Conservation (phyloP, 2,797 vertebrate genomes). For the Argyrosomus regius region DNA sequence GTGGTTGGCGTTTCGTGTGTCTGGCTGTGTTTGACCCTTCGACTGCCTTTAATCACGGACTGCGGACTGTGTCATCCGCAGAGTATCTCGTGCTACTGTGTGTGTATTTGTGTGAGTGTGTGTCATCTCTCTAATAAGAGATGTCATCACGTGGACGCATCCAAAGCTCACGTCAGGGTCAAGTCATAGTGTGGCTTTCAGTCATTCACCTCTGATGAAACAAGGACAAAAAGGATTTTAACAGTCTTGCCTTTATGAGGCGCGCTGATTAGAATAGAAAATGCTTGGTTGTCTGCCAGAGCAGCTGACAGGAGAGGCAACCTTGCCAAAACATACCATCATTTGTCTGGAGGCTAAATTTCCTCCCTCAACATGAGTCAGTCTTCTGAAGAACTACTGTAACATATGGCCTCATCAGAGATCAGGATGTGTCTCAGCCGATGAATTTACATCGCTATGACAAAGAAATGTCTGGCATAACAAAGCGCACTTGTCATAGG, state of each 20-base stretch:
- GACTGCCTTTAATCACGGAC: slow-evolving; percentile 58
- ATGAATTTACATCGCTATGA: slow-evolving; percentile 58
- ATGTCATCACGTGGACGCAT: slow-evolving; percentile 29
- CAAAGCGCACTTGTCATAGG: slow-evolving; percentile 61
- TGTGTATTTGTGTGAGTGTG: background rate
- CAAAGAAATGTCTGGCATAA: slow-evolving; percentile 67
- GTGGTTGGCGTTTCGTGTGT: slow-evolving; percentile 26
- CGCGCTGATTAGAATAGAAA: slow-evolving; percentile 19
- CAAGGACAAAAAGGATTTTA: slow-evolving; percentile 14
- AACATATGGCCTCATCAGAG: slow-evolving; percentile 46
- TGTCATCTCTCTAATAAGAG: slow-evolving; percentile 39
- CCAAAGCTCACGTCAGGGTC: slow-evolving; percentile 1
- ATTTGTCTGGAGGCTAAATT: slow-evolving; percentile 42
- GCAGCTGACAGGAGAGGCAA: slow-evolving; percentile 33
- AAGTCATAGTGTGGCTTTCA: slow-evolving; percentile 19
- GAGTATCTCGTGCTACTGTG: slow-evolving; percentile 18
- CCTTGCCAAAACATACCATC: slow-evolving; percentile 33
- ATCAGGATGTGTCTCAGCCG: slow-evolving; percentile 71
- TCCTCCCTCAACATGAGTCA: slow-evolving; percentile 62
- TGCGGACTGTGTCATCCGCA: slow-evolving; percentile 51
- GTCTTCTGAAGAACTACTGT: slow-evolving; percentile 44
- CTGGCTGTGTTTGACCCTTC: slow-evolving; percentile 53
- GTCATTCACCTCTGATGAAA: slow-evolving; percentile 22
- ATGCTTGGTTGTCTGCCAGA: slow-evolving; percentile 26
- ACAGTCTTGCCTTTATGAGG: background rate